Conservation (phyloP, 2,797 vertebrate species). For the Mionectes olivaceus region DNA sequence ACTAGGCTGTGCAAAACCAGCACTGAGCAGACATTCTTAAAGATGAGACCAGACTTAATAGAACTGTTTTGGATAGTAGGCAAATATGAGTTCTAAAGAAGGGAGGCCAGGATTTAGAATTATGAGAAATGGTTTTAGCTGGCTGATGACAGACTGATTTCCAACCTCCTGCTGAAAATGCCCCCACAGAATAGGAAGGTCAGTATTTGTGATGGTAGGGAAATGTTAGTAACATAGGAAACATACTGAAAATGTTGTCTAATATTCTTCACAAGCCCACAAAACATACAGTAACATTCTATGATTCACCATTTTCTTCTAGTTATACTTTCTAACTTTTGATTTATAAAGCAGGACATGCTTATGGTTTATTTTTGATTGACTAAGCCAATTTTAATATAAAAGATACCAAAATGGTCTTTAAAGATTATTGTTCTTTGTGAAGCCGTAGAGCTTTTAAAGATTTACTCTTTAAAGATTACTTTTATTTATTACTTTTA, state of each 20-base stretch:
- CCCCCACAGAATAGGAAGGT: neutral
- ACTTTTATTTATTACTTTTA: neutral
- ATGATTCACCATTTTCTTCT: neutral
- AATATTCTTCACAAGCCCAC: neutral
- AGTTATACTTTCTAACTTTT: neutral
- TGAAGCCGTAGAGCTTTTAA: neutral
- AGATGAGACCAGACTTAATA: neutral
- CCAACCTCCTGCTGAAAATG: neutral
- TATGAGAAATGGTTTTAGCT: neutral
- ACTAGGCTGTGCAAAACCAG: neutral
- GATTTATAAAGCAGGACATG: neutral
- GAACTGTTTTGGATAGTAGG: neutral
- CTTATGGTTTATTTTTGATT: neutral
- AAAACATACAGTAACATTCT: neutral
- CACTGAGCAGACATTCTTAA: neutral
- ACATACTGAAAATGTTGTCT: neutral
- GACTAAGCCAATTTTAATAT: neutral
- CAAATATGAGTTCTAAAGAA: neutral
- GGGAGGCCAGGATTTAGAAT: neutral
- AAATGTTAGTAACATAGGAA: neutral
- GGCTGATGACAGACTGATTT: neutral
- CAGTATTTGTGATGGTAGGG: neutral
- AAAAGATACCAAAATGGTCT: neutral
- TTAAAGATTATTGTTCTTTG: neutral
- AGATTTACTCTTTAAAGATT: neutral